A percentile compares a stretch with the other conserved stretches of the same genome.
Evolutionary conservation across 1,140 invertebrate species (phyloP).

Genomic region (Sitophilus oryzae): DNA sequence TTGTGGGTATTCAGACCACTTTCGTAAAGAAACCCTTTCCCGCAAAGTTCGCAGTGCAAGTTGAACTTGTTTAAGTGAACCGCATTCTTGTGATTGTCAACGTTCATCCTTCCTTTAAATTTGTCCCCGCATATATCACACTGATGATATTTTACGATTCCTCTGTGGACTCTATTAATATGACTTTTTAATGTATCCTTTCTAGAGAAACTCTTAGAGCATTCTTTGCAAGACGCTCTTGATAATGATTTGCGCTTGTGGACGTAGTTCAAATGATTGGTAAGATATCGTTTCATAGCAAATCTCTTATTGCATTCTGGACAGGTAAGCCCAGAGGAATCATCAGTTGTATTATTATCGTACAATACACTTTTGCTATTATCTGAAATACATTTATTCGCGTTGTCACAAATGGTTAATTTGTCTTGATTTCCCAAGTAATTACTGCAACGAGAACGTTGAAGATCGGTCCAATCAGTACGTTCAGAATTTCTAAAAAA

Average conservation of each 20-base stretch:
- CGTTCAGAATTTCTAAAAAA: too few relatives aligned
- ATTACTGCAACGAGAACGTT: too few relatives aligned
- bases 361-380: too few relatives aligned
- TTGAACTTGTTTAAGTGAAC: constrained; percentile 45
- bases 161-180: constrained; percentile 42
- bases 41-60: constrained; percentile 54
- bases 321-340: constrained; percentile 12
- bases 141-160: background rate
- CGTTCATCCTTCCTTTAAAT: constrained; percentile 62
- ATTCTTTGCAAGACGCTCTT: constrained; percentile 27
- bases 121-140: constrained; percentile 66
- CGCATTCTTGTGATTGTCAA: constrained; percentile 35
- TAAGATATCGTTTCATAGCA: constrained; percentile 2
- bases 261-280: constrained; percentile 8
- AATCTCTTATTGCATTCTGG: constrained; percentile 30
- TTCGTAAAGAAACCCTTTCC: constrained; percentile 34
- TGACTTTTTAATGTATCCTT: constrained; percentile 53
- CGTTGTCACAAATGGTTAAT: too few relatives aligned
- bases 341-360: too few relatives aligned
- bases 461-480: too few relatives aligned
- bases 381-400: too few relatives aligned
- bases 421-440: too few relatives aligned
- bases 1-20: constrained; percentile 36
- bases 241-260: constrained; percentile 2
- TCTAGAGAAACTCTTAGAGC: constrained; percentile 24